Evolutionary conservation across 2,113 vertebrate species (phyloP).

Genomic region (Cinclus mexicanus): DNA sequence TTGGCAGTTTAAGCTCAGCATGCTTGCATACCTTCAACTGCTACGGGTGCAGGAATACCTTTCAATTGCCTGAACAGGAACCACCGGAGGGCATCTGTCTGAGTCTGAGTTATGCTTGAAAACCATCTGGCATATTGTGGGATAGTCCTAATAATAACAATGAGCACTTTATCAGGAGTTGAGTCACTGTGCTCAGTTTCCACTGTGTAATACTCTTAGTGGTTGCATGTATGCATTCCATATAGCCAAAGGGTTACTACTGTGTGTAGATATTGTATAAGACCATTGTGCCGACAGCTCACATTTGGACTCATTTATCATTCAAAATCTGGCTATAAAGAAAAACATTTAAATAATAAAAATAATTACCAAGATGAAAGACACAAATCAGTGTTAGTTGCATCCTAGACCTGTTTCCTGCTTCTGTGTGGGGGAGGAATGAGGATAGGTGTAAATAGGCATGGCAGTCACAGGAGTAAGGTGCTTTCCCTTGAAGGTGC

Average conservation of each 20-base stretch:
- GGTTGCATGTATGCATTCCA: background rate
- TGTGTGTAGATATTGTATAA: background rate
- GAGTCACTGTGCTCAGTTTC: background rate
- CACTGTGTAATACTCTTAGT: background rate
- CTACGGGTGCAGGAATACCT: background rate
- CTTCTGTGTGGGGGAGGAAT: background rate
- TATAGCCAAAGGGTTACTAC: conserved; percentile 9
- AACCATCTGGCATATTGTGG: conserved; percentile 26
- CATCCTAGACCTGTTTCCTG: background rate
- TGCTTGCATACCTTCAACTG: background rate
- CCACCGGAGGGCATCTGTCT: conserved; percentile 41
- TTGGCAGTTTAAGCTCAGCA: background rate
- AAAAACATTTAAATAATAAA: conserved; percentile 5
- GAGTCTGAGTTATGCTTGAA: conserved; percentile 30
- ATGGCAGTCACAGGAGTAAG: background rate
- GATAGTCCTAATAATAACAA: conserved; percentile 24
- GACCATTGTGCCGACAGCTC: background rate
- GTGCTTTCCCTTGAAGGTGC: background rate
- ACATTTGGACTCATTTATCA: background rate
- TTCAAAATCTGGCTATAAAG: background rate
- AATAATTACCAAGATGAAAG: conserved; percentile 25
- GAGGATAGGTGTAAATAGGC: background rate
- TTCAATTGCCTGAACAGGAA: conserved; percentile 45
- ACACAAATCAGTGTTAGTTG: background rate
- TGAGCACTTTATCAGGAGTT: conserved; percentile 3